phyloP scores from a whole-genome alignment of 2,797 vertebrate species.

The Chaenodraco wilsoni region DNA sequence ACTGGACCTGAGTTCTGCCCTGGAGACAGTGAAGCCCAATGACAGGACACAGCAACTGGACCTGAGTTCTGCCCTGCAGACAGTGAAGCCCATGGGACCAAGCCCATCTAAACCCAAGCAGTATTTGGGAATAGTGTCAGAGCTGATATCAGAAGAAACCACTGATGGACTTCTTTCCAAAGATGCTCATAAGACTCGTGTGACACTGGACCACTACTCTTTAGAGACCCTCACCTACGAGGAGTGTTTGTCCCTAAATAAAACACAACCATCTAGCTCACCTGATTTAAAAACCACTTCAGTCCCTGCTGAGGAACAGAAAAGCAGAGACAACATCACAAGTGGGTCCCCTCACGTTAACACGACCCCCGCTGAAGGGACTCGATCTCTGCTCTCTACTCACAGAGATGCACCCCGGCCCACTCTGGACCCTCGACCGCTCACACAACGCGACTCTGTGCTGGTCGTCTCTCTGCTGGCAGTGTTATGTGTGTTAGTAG shows the following conservation, averaged over 20 bases:
- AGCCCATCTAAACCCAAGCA: slow-evolving; percentile 15
- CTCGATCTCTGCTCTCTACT: slow-evolving; percentile 42
- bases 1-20: neutral
- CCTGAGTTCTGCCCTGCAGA: neutral
- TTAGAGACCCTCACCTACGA: slow-evolving; percentile 79
- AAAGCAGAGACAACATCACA: slow-evolving; percentile 64
- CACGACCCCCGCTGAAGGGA: slow-evolving; percentile 43
- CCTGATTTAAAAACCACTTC: slow-evolving; percentile 46
- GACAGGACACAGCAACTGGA: slow-evolving; percentile 34
- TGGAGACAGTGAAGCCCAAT: slow-evolving; percentile 46
- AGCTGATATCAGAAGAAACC: slow-evolving; percentile 18
- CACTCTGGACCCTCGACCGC: slow-evolving; percentile 13
- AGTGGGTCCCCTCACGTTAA: slow-evolving; percentile 33
- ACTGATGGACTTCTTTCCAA: neutral
- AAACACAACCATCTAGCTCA: slow-evolving; percentile 49
- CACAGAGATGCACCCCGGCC: slow-evolving; percentile 54
- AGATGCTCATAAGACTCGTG: slow-evolving; percentile 12
- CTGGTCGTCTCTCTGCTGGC: slow-evolving; percentile 71
- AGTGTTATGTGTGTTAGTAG: slow-evolving; percentile 75
- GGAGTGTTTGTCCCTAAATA: slow-evolving; percentile 77
- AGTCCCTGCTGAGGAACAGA: slow-evolving; percentile 38
- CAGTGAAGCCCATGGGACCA: neutral
- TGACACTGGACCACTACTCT: slow-evolving; percentile 56
- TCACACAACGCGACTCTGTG: slow-evolving; percentile 44
- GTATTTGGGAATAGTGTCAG: slow-evolving; percentile 5